phyloP scores from a whole-genome alignment of 2,797 vertebrate species.

The Melopsittacus undulatus region DNA sequence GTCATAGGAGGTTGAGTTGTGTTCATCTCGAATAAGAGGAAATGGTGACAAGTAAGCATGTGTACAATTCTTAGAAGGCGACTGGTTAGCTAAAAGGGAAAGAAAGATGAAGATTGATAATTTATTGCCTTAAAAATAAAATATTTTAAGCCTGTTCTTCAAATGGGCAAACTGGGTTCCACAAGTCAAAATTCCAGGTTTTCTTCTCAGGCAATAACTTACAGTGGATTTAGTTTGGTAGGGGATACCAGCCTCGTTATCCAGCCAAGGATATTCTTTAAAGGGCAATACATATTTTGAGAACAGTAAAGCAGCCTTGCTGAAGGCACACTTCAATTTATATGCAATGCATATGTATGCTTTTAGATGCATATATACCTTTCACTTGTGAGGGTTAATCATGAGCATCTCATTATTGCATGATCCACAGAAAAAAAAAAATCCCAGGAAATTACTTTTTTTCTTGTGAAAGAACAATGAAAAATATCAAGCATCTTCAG shows the following conservation, averaged over 20 bases:
- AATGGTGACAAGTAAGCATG: slow-evolving; percentile 93
- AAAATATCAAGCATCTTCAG: not conserved
- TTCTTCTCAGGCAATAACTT: not conserved
- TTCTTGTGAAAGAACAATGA: not conserved
- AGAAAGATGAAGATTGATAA: not conserved
- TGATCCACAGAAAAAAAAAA: not conserved
- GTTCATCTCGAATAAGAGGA: slow-evolving; percentile 82
- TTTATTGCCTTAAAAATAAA: not conserved
- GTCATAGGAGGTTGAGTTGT: slow-evolving; percentile 88
- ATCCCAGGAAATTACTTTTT: not conserved
- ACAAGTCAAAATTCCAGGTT: not conserved
- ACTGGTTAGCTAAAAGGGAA: slow-evolving; percentile 84
- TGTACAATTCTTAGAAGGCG: slow-evolving; percentile 85
- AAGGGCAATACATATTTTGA: not conserved
- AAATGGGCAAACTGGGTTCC: not conserved
- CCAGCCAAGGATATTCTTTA: not conserved
- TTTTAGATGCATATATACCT: not conserved
- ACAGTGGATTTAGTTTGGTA: not conserved
- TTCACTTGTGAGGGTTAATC: not conserved
- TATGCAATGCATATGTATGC: not conserved
- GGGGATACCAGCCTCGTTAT: not conserved
- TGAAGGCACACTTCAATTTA: not conserved
- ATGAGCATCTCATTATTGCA: not conserved
- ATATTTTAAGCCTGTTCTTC: not conserved
- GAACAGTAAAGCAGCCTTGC: not conserved